Evolutionary conservation across 2,888 invertebrate genomes (phyloP).

Genomic region (Chalcosyrphus nemorum): DNA sequence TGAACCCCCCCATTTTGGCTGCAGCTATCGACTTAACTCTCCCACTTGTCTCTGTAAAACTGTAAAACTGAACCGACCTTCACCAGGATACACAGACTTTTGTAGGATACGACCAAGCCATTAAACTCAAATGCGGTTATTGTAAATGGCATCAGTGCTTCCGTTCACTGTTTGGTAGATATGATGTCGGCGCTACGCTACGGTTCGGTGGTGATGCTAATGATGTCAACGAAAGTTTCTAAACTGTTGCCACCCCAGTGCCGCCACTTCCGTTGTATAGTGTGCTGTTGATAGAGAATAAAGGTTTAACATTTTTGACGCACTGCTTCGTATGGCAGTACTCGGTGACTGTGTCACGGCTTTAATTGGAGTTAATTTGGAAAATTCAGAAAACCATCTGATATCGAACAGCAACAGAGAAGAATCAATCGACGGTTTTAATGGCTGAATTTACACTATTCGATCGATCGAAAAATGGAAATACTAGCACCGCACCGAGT

Average conservation of each 20-base stretch:
- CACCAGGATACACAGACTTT: background rate
- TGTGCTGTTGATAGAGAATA: background rate
- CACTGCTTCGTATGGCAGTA: too few species aligned
- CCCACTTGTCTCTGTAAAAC: background rate
- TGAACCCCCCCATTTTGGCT: too few species aligned
- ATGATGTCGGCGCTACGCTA: background rate
- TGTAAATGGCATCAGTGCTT: slow-evolving; percentile 46
- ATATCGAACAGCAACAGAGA: background rate
- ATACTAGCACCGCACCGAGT: background rate
- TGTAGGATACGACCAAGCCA: slow-evolving; percentile 7
- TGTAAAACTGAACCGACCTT: slow-evolving; percentile 3
- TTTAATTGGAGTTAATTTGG: background rate
- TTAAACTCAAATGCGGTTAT: slow-evolving; percentile 41
- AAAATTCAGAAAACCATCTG: background rate
- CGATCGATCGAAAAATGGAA: too few species aligned
- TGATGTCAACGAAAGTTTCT: slow-evolving; percentile 41
- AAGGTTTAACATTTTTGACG: background rate
- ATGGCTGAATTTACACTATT: background rate
- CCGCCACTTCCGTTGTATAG: slow-evolving; percentile 22
- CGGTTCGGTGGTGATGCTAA: slow-evolving; percentile 11
- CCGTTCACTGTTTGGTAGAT: slow-evolving; percentile 12
- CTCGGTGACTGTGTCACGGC: background rate
- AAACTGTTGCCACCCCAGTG: slow-evolving; percentile 1
- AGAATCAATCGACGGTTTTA: background rate
- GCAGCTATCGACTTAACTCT: background rate